These are phyloP conservation scores for Rutpela maculata DNA, from an alignment of 2,888 invertebrate species.

Conservation along the genomic window DNA sequence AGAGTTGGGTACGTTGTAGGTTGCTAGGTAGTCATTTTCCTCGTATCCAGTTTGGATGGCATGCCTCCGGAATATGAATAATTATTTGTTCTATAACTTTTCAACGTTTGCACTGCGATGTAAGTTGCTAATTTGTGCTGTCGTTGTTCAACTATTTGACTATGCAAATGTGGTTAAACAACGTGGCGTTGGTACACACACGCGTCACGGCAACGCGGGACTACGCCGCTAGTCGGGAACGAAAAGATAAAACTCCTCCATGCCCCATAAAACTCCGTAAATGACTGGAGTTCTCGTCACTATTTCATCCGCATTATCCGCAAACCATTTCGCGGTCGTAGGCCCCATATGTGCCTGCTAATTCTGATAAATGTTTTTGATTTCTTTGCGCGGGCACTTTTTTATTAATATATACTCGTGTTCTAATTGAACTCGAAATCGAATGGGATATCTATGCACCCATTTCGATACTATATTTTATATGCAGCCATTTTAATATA, in stretches of 20 bases:
- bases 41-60: background rate
- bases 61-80: background rate
- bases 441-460: constrained; percentile 51
- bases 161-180: constrained; percentile 57
- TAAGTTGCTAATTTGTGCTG: constrained; percentile 29
- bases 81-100: constrained; percentile 4
- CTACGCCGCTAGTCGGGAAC: constrained; percentile 63
- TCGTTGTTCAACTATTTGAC: constrained; percentile 49
- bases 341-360: constrained; percentile 68
- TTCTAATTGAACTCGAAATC: constrained; percentile 57
- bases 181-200: constrained; percentile 46
- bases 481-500: constrained; percentile 29
- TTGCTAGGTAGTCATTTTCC: too few species aligned
- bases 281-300: constrained; percentile 72
- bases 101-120: background rate
- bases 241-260: constrained; percentile 68
- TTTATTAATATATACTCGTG: constrained; percentile 56
- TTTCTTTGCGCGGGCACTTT: constrained; percentile 63
- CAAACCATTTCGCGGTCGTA: constrained; percentile 70
- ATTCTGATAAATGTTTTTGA: constrained; percentile 73
- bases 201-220: constrained; percentile 39
- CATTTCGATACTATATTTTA: constrained; percentile 7
- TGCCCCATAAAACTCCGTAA: constrained; percentile 70
- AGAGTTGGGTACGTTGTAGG: too few species aligned
- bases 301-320: constrained; percentile 68